Evolutionary conservation across 2,797 vertebrate species (phyloP), one percentile per base, ranked within the genome.

Genomic region (Vespertilio murinus): DNA sequence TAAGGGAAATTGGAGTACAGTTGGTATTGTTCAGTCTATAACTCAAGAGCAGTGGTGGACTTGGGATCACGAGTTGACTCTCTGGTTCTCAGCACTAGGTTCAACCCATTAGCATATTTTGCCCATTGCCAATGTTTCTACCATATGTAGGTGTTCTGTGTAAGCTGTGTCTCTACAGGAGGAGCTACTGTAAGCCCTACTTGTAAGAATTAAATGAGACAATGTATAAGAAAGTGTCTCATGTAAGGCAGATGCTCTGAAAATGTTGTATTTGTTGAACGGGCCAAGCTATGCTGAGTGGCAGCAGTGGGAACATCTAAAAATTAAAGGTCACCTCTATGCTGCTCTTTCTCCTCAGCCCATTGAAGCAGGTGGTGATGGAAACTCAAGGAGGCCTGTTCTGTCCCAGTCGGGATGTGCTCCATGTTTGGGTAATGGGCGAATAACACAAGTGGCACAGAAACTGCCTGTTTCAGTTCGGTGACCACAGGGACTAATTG

Each of bases 301-400:
- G 74, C 30, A 69, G 65, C 17, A 30, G 8, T n/a, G 11, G 59
- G 75, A n/a, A 95, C 33, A 45, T 25, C 67, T 77, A 67, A 42
- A 92, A 87, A 86, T 85, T 73, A 85, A 90, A 86, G 35, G 33
- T 90, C 88, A 69, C 81, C 67, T 77, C 91, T 45, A 20, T 18
- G 12, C 40, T 73, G 20, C 28, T 78, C 18, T 20, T 20, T 71
- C 20, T 82, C 38, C 79, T 80, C 35, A 40, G 20, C 6, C 49
- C 8, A 23, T 42, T 79, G 88, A 95, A 87, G 65, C 65, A 88
- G 71, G 75, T 71, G 67, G 81, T 81, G 52, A 94, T 6, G 40
- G 65, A 77, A 96, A 79, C 42, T 88, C 45, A 73, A 73, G 49
- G 35, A 94, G 42, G 45, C 23, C 74, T 93, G 23, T 38, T 90